Evolutionary conservation across 2,113 vertebrate genomes (phyloP).

Genomic region (Tachysurus vachellii): DNA sequence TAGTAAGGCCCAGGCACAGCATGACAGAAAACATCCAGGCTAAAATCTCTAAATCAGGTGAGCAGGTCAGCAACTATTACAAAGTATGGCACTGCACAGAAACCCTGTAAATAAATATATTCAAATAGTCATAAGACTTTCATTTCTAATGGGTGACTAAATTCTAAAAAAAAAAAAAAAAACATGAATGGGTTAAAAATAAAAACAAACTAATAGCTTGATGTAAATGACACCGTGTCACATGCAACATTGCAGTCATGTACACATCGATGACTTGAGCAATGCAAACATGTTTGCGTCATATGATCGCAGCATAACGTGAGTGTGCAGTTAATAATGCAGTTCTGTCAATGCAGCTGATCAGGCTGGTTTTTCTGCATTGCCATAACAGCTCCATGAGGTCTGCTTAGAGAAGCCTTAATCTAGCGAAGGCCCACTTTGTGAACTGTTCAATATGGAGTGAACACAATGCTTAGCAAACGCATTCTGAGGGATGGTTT

Average conservation of each 20-base stretch:
- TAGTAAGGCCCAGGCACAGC: constrained; percentile 42
- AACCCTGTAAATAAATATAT: not conserved
- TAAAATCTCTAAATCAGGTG: constrained; percentile 31
- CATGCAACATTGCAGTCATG: not conserved
- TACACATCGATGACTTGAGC: not conserved
- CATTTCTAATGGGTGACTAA: not conserved
- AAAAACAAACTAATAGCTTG: not conserved
- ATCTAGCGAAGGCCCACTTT: constrained; percentile 46
- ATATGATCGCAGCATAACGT: not conserved
- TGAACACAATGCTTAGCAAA: not conserved
- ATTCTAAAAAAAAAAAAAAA: too few relatives aligned
- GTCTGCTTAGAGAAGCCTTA: constrained; percentile 53
- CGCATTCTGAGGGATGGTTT: constrained; percentile 8
- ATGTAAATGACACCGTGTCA: not conserved
- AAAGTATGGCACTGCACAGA: not conserved
- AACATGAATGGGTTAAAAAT: not conserved
- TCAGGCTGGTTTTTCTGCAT: constrained; percentile 53
- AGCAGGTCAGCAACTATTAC: constrained; percentile 2
- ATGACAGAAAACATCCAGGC: constrained; percentile 37
- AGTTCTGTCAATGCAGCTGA: constrained; percentile 50
- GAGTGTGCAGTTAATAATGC: constrained; percentile 26
- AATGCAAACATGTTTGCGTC: not conserved
- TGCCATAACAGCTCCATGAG: constrained; percentile 49
- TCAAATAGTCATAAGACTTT: not conserved
- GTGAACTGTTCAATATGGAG: constrained; percentile 40